Evolutionary conservation across 2,888 invertebrate species (phyloP).

Genomic region (Leptinotarsa juncta): DNA sequence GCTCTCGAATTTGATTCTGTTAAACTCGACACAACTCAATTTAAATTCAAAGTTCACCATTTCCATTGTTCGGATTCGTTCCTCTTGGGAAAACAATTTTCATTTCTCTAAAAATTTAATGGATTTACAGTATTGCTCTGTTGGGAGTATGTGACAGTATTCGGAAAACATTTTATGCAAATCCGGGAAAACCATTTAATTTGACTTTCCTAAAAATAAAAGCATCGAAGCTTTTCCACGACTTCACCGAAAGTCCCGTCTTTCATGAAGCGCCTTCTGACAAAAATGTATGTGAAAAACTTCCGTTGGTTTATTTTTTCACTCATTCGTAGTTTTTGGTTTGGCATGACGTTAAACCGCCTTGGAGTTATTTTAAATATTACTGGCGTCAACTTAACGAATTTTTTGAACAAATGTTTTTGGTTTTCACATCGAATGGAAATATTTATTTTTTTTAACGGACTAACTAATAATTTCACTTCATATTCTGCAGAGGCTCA

Average conservation of each 20-base stretch:
- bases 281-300: not conserved
- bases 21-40: slow-evolving; percentile 7
- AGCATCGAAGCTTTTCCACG: slow-evolving; percentile 15
- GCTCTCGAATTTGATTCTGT: slow-evolving; percentile 10
- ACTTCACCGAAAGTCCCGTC: not conserved
- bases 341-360: too few relatives aligned
- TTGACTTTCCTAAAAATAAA: slow-evolving; percentile 29
- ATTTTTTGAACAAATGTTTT: too few relatives aligned
- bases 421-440: too few relatives aligned
- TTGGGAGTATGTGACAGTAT: slow-evolving; percentile 35
- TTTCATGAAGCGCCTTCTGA: not conserved
- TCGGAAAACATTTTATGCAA: slow-evolving; percentile 40
- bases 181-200: slow-evolving; percentile 36
- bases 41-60: slow-evolving; percentile 25
- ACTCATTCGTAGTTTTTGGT: too few relatives aligned
- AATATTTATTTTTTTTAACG: too few relatives aligned
- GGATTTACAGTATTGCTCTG: slow-evolving; percentile 33
- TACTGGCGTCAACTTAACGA: too few relatives aligned
- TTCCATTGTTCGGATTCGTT: slow-evolving; percentile 26
- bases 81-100: slow-evolving; percentile 34
- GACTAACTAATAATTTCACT: too few relatives aligned
- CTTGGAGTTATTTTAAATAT: too few relatives aligned
- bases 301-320: too few relatives aligned
- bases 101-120: slow-evolving; percentile 37
- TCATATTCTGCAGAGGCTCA: too few relatives aligned